Evolutionary conservation across 2,888 invertebrate genomes (phyloP).

Genomic region (Encarsia formosa): DNA sequence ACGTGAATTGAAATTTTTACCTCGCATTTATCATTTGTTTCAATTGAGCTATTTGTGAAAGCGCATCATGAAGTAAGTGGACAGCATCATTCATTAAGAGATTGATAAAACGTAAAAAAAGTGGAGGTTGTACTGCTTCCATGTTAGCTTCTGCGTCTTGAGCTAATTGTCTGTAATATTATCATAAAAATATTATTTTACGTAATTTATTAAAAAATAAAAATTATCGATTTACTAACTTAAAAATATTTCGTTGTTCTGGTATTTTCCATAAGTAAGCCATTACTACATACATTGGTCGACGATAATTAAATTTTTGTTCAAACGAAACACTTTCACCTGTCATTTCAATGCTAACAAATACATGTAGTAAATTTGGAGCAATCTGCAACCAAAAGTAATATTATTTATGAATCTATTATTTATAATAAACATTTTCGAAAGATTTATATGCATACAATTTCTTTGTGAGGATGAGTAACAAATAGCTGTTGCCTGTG

Average conservation of each 20-base stretch:
- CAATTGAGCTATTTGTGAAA: conserved; percentile 84
- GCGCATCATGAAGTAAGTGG: conserved; percentile 87
- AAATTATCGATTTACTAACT: conserved; percentile 53
- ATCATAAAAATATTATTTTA: conserved; percentile 7
- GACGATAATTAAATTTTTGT: conserved; percentile 93
- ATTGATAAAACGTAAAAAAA: conserved; percentile 93
- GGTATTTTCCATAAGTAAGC: conserved; percentile 84
- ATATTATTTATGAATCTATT: too few relatives aligned
- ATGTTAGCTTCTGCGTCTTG: conserved; percentile 79
- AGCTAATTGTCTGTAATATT: conserved; percentile 62
- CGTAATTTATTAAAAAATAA: neutral
- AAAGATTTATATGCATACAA: conserved; percentile 51
- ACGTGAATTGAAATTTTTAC: conserved; percentile 47
- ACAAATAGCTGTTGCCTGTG: conserved; percentile 72
- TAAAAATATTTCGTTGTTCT: conserved; percentile 73
- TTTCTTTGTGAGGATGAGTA: conserved; percentile 68
- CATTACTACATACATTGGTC: conserved; percentile 93
- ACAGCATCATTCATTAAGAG: conserved; percentile 96
- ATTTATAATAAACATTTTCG: too few relatives aligned
- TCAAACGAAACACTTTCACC: conserved; percentile 94
- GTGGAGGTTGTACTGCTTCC: conserved; percentile 84
- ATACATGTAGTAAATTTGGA: conserved; percentile 78
- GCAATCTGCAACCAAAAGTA: conserved; percentile 68
- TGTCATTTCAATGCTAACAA: conserved; percentile 97
- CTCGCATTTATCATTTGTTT: conserved; percentile 74